Percentiles rank a stretch among this genome's conserved stretches.
These are phyloP conservation scores for Pachycephala philippinensis DNA, from an alignment of 2,113 vertebrate genomes.

Conservation along the genomic window DNA sequence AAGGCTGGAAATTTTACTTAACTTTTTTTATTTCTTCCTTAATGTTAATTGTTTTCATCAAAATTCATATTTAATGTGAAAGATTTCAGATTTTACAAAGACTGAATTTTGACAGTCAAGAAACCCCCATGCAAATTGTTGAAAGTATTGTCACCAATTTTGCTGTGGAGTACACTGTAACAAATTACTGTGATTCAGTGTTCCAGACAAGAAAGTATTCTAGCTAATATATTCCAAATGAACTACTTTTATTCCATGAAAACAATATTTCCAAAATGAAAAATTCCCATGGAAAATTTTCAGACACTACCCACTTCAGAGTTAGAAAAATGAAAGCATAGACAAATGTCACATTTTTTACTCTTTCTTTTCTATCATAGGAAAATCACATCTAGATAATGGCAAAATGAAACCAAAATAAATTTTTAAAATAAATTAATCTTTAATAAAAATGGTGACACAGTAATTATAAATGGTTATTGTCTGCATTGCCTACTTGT, in stretches of 20 bases:
- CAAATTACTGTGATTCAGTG: neutral
- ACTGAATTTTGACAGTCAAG: neutral
- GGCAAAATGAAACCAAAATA: neutral
- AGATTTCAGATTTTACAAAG: neutral
- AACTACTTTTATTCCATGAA: neutral
- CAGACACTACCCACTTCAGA: neutral
- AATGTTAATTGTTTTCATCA: neutral
- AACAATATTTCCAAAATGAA: neutral
- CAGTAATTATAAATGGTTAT: neutral
- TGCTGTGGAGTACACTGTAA: neutral
- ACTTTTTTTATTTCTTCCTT: neutral
- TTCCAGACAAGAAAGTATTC: neutral
- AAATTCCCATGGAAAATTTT: neutral
- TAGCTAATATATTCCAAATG: neutral
- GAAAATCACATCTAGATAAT: neutral
- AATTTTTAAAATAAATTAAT: neutral
- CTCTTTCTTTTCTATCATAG: neutral
- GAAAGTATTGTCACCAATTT: neutral
- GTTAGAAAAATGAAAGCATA: neutral
- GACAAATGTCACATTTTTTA: neutral
- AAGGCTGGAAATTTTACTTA: neutral
- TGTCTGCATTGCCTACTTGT: neutral
- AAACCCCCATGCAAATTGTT: neutral
- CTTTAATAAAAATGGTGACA: neutral
- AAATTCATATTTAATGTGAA: neutral